phyloP scores from a whole-genome alignment of 2,888 invertebrate species.

The Limnephilus rhombicus region DNA sequence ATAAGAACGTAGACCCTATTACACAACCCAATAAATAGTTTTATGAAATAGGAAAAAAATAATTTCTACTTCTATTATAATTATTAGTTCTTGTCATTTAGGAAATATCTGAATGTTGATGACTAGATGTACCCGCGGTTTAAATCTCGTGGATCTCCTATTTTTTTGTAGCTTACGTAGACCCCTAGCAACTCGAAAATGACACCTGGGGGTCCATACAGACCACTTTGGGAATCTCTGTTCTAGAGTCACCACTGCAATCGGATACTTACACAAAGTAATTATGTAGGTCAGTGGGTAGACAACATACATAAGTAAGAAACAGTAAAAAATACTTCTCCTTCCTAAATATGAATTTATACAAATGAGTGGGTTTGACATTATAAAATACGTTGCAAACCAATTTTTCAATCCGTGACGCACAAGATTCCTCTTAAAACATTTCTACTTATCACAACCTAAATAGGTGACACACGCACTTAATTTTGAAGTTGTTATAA shows the following conservation, averaged over 20 bases:
- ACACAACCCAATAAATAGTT: too few species aligned
- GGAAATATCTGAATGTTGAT: too few species aligned
- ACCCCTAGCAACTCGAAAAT: too few species aligned
- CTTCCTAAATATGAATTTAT: not conserved
- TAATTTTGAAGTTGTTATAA: not conserved
- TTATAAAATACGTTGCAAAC: not conserved
- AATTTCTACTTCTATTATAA: too few species aligned
- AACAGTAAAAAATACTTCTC: not conserved
- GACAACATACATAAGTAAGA: not conserved
- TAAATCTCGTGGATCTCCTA: too few species aligned
- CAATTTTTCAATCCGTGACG: not conserved
- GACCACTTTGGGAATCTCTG: not conserved
- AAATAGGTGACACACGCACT: not conserved
- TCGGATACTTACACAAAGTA: not conserved
- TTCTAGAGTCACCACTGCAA: not conserved
- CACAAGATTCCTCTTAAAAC: not conserved
- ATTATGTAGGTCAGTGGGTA: not conserved
- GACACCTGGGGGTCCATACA: too few species aligned
- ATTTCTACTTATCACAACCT: not conserved
- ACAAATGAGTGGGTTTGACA: not conserved
- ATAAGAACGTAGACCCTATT: too few species aligned
- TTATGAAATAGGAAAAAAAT: too few species aligned
- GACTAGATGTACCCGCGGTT: too few species aligned
- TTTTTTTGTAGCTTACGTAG: too few species aligned
- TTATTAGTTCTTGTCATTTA: too few species aligned